Evolutionary conservation across 2,888 invertebrate genomes (phyloP), one percentile per base, ranked within the genome.

Genomic region (Tiphia femorata): DNA sequence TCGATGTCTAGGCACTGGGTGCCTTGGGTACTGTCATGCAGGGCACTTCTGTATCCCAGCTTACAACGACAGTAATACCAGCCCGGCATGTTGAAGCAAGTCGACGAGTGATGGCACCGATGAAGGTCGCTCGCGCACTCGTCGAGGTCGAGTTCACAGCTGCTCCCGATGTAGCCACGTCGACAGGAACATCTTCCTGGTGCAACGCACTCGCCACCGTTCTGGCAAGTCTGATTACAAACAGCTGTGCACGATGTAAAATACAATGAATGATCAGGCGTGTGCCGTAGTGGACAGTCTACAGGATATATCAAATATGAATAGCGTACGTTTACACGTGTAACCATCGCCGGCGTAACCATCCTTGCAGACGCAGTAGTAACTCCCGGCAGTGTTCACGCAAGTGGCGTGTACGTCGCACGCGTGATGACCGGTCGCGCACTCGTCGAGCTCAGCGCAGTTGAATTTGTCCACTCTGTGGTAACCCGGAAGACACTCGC

Each of bases 21-120:
- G 82, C 86, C 86, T 72, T 86, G 84, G 57, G 85, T 86, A 79
- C 86, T 87, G 76, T 86, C 87, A 66, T 85, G 84, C 40, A 86
- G 82, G 35, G 87, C 86, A 57, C 88, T 88, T 16, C 88, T 87
- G 85, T 91, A 95, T 3, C 95, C 95, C 53, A 89, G 87, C 67
- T 90, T 89, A 84, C 95, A 95, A 72, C 92, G 90, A 84, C 96
- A 96, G 84, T 93, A 92, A 85, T 93, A 94, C 89, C 94, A 94
- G 70, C 95, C 95, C 37, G 94, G 94, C 87, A 92, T 92, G 85
- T 95, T 95, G 84, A 94, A 89, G 85, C 95, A 95, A 49, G 87
- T 86, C 47, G 94, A 92, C 70, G 91, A 89, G 67, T 88, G 87
- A 68, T 91, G 90, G 84, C 95, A 95, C 58, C 89, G 87, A 75